phyloP scores from a whole-genome alignment of 1,140 invertebrate genomes.

The Drosophila truncata region DNA sequence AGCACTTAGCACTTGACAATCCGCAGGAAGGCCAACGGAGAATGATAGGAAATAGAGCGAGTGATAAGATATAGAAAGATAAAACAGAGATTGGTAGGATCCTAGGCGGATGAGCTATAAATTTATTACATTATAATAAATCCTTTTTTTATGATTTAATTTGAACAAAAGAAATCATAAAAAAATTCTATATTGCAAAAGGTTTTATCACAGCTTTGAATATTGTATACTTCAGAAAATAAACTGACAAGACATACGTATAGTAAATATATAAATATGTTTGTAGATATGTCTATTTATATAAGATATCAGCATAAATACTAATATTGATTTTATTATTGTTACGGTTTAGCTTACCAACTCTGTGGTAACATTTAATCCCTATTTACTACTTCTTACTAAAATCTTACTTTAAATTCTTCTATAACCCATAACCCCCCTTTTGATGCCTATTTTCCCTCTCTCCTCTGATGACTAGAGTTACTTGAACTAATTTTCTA shows the following conservation, averaged over 20 bases:
- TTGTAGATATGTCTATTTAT: not conserved
- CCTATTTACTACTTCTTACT: not conserved
- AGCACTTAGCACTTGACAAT: constrained; percentile 52
- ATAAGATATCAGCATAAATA: not conserved
- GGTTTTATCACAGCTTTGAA: too few species aligned
- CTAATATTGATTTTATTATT: not conserved
- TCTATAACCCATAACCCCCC: not conserved
- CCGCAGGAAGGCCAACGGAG: constrained; percentile 17
- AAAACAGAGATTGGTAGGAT: not conserved
- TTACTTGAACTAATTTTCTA: constrained; percentile 79
- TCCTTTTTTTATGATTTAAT: too few species aligned
- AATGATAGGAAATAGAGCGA: constrained; percentile 5
- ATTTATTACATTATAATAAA: too few species aligned
- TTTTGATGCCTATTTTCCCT: not conserved
- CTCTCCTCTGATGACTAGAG: constrained; percentile 11
- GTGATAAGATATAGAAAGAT: not conserved
- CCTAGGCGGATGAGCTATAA: not conserved
- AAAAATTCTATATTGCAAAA: too few species aligned
- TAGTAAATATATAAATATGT: not conserved
- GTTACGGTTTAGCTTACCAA: not conserved
- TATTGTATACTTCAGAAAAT: not conserved
- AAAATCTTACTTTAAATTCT: not conserved
- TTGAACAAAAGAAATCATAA: too few species aligned
- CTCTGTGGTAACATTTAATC: not conserved
- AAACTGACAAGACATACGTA: not conserved